phyloP scores from a whole-genome alignment of 2,888 invertebrate species.

The Ophraella communa region DNA sequence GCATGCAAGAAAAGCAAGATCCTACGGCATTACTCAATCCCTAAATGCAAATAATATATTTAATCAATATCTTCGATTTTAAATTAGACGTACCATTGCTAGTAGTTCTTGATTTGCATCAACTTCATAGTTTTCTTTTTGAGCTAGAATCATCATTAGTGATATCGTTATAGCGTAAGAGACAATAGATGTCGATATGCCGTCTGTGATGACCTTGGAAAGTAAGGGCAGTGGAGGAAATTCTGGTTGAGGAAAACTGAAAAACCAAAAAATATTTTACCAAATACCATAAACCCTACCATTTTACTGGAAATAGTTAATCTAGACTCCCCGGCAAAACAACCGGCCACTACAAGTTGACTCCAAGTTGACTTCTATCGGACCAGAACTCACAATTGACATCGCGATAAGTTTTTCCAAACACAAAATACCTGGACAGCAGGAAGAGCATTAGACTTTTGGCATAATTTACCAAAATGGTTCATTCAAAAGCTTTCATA shows the following conservation, averaged over 20 bases:
- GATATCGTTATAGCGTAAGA: slow-evolving; percentile 77
- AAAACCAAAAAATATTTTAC: too few species aligned
- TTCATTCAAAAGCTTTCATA: too few species aligned
- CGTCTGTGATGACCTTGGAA: slow-evolving; percentile 65
- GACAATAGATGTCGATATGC: slow-evolving; percentile 73
- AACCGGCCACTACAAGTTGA: too few species aligned
- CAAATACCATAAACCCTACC: too few species aligned
- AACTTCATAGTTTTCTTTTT: slow-evolving; percentile 72
- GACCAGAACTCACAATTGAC: too few species aligned
- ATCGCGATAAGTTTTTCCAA: too few species aligned
- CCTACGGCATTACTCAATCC: slow-evolving; percentile 74
- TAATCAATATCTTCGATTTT: not conserved
- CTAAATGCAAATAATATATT: slow-evolving; percentile 56
- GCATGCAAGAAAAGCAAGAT: slow-evolving; percentile 71
- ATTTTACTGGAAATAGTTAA: too few species aligned
- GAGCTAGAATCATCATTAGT: slow-evolving; percentile 77
- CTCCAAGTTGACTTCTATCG: too few species aligned
- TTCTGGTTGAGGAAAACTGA: slow-evolving; percentile 66
- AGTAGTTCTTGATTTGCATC: slow-evolving; percentile 77
- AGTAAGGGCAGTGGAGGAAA: slow-evolving; percentile 67
- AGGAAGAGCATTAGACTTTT: too few species aligned
- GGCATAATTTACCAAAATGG: too few species aligned
- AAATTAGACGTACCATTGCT: slow-evolving; percentile 61
- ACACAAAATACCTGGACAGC: too few species aligned
- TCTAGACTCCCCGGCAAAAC: too few species aligned